Conservation (phyloP, 2,113 vertebrate genomes). For the Sinocyclocheilus maitianheensis region DNA sequence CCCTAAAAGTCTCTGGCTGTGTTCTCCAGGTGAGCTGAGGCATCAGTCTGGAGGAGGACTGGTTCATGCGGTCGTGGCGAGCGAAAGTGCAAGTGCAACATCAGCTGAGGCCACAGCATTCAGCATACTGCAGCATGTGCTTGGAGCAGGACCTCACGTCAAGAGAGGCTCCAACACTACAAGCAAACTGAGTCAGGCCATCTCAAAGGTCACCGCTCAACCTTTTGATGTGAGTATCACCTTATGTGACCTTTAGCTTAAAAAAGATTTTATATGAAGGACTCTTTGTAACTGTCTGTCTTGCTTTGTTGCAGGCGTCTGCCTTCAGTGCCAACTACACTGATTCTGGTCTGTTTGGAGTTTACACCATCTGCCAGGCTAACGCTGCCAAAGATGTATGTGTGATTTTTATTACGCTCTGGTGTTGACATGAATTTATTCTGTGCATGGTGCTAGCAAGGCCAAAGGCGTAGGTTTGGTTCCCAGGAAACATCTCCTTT, state of each 20-base stretch:
- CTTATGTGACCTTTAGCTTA: neutral
- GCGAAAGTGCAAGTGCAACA: constrained; percentile 78
- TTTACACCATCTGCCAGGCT: constrained; percentile 87
- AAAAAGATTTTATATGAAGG: neutral
- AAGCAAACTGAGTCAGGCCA: constrained; percentile 80
- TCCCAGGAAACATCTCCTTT: neutral
- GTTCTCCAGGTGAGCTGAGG: constrained; percentile 84
- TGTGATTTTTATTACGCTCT: constrained; percentile 47
- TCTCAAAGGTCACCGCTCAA: constrained; percentile 79
- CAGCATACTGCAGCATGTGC: constrained; percentile 89
- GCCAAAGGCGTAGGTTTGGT: neutral
- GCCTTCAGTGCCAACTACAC: constrained; percentile 90
- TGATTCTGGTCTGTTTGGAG: constrained; percentile 93
- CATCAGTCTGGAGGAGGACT: constrained; percentile 75
- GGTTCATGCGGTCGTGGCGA: constrained; percentile 86
- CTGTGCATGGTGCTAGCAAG: neutral
- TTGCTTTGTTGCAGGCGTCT: constrained; percentile 77
- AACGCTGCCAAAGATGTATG: constrained; percentile 82
- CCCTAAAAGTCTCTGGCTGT: neutral
- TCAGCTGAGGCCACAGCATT: constrained; percentile 83
- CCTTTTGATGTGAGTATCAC: constrained; percentile 88
- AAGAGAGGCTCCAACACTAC: constrained; percentile 84
- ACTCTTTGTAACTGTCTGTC: neutral
- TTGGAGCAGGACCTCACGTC: constrained; percentile 87
- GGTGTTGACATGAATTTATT: neutral